Percentiles rank a stretch among this genome's conserved stretches.
phyloP scores from a whole-genome alignment of 2,888 invertebrate species.

The Aphrophora alni region DNA sequence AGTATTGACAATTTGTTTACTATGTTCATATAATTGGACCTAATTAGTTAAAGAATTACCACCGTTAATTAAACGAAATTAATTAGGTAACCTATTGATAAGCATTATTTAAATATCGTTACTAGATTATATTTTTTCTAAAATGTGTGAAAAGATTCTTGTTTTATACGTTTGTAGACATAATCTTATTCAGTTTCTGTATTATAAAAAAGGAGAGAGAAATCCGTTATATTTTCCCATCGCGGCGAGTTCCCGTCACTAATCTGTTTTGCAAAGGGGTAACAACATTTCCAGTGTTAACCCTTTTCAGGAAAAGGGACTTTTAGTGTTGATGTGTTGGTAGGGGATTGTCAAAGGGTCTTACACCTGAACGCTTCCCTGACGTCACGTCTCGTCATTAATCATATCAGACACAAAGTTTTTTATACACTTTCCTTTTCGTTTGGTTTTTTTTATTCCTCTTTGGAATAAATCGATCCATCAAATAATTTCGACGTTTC shows the following conservation, averaged over 20 bases:
- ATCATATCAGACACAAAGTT: not conserved
- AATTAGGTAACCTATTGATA: too few relatives aligned
- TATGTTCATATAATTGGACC: too few relatives aligned
- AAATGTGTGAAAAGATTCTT: too few relatives aligned
- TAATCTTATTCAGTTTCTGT: too few relatives aligned
- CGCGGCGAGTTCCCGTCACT: not conserved
- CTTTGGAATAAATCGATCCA: not conserved
- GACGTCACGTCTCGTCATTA: not conserved
- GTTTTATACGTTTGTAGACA: too few relatives aligned
- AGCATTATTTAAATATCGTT: too few relatives aligned
- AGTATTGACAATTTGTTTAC: too few relatives aligned
- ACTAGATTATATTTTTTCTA: too few relatives aligned
- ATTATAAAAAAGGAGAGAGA: too few relatives aligned
- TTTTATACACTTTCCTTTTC: not conserved
- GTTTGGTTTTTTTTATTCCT: not conserved
- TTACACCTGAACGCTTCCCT: not conserved
- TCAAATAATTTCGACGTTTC: slow-evolving; percentile 5
- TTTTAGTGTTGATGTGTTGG: not conserved
- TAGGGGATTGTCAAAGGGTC: not conserved
- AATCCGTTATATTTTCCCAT: not conserved
- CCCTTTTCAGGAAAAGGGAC: not conserved
- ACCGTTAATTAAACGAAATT: too few relatives aligned
- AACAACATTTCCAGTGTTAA: not conserved
- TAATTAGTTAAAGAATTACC: too few relatives aligned
- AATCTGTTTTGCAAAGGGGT: not conserved